Percentiles rank a stretch among this genome's conserved stretches.
Evolutionary conservation across 2,888 invertebrate species (phyloP).

Genomic region (Conus canariensis): DNA sequence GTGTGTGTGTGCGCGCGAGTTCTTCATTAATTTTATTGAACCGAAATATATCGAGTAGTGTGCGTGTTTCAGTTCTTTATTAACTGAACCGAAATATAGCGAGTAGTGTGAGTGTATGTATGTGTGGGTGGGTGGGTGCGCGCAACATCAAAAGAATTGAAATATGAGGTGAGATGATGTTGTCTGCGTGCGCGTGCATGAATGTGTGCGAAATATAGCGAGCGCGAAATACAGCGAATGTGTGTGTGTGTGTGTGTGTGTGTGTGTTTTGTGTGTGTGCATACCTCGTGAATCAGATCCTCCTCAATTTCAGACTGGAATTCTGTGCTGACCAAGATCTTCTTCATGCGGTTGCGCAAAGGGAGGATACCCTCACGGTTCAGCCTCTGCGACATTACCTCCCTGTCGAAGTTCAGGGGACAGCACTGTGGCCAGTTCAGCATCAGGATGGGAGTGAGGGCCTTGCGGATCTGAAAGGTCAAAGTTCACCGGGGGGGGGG

Average conservation of each 20-base stretch:
- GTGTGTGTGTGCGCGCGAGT: no score
- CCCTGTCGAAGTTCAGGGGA: conserved; percentile 53
- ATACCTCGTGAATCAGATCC: conserved; percentile 42
- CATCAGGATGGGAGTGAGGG: conserved; percentile 53
- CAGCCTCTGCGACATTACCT: conserved; percentile 41
- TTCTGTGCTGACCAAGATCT: conserved; percentile 34
- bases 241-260: neutral
- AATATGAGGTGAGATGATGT: no score
- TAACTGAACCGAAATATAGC: no score
- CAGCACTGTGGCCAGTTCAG: conserved; percentile 49
- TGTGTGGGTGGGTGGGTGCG: no score
- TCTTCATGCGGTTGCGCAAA: conserved; percentile 38
- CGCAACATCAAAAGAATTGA: no score
- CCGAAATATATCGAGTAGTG: no score
- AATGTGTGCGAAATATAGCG: neutral
- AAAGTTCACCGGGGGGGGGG: neutral
- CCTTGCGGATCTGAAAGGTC: conserved; percentile 26
- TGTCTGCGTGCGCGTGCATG: neutral
- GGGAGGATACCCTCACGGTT: conserved; percentile 28
- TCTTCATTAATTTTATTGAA: no score
- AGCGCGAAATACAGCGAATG: neutral
- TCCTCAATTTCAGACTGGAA: conserved; percentile 39
- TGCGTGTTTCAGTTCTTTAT: no score
- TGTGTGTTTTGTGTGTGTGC: neutral
- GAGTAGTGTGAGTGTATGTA: no score